A percentile compares a stretch with the other conserved stretches of the same genome.
Evolutionary conservation across 2,113 vertebrate species (phyloP).

Genomic region (Prunella fulvescens): DNA sequence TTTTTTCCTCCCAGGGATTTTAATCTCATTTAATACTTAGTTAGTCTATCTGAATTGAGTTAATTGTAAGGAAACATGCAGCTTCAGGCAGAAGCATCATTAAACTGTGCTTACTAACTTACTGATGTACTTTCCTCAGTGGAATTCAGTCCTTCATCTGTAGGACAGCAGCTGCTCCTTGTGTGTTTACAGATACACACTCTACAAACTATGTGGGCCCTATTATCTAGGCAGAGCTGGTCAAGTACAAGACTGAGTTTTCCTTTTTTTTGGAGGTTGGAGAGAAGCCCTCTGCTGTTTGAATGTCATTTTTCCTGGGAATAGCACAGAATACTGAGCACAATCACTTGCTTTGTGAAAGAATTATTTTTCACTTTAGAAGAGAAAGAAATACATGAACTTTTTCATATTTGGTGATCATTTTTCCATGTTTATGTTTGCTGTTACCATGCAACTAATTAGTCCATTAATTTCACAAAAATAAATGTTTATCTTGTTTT

Average conservation of each 20-base stretch:
- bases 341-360: background rate
- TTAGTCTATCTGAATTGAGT: background rate
- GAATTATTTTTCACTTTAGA: background rate
- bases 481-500: background rate
- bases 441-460: background rate
- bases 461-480: background rate
- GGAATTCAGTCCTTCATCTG: background rate
- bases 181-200: fast-evolving
- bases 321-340: background rate
- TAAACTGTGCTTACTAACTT: background rate
- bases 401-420: background rate
- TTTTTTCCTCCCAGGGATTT: background rate
- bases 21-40: background rate
- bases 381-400: background rate
- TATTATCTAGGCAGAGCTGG: background rate
- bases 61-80: background rate
- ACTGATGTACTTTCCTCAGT: background rate
- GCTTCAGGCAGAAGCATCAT: background rate
- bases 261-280: background rate
- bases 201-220: background rate
- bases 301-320: background rate
- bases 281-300: background rate
- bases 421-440: background rate
- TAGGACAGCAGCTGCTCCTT: background rate
- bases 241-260: background rate